phyloP scores from a whole-genome alignment of 92 coral and sea anemone genomes.

The Bergia puertoricense region DNA sequence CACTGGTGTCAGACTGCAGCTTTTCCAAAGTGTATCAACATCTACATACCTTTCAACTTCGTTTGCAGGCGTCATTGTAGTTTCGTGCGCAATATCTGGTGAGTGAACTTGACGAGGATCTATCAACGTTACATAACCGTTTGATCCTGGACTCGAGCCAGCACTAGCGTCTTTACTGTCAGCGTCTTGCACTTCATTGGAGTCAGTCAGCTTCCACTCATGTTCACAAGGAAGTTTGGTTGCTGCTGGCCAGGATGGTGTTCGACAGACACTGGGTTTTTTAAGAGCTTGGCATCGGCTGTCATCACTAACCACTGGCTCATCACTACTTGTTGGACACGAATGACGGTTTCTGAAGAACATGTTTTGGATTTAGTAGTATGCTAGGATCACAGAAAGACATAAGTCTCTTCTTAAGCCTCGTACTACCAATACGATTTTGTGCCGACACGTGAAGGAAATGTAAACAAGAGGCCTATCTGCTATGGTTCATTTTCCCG shows the following conservation, averaged over 20 bases:
- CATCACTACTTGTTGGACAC: background rate
- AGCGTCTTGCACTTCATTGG: background rate
- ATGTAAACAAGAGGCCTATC: too few relatives aligned
- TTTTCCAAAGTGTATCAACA: background rate
- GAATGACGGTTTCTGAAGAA: slow-evolving; percentile 6
- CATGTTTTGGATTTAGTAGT: background rate
- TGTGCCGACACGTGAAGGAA: too few relatives aligned
- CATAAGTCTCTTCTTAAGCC: too few relatives aligned
- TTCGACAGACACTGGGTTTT: slow-evolving; percentile 23
- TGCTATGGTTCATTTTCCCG: too few relatives aligned
- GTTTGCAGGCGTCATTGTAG: background rate
- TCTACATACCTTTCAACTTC: slow-evolving; percentile 24
- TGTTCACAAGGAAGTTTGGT: slow-evolving; percentile 38
- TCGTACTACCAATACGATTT: too few relatives aligned
- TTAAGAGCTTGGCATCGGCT: background rate
- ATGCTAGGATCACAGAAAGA: background rate
- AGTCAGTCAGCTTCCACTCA: slow-evolving; percentile 20
- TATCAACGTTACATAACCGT: slow-evolving; percentile 11
- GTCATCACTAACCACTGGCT: slow-evolving; percentile 22
- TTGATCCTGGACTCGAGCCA: slow-evolving; percentile 19
- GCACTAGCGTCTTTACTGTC: background rate
- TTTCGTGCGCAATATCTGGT: background rate
- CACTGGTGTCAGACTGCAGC: background rate
- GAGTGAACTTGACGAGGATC: background rate
- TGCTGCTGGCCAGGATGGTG: slow-evolving; percentile 37